These are phyloP conservation scores for Ptychochromis oligacanthus DNA, from an alignment of 2,113 vertebrate genomes.

Conservation along the genomic window DNA sequence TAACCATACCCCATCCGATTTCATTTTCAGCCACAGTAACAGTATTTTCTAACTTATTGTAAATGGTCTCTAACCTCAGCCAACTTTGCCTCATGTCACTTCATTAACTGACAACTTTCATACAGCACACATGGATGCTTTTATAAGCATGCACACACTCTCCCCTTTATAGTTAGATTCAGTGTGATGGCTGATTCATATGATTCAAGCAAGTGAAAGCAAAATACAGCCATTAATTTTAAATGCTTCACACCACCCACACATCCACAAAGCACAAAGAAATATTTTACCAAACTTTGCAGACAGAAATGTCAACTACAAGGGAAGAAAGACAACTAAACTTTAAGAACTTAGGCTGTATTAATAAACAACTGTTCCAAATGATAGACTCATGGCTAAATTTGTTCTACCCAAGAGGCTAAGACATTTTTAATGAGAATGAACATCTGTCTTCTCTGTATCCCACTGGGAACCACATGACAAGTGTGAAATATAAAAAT, in stretches of 20 bases:
- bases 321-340: not conserved
- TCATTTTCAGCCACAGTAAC: conserved; percentile 4
- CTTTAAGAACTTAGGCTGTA: conserved; percentile 14
- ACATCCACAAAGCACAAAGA: not conserved
- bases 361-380: conserved; percentile 51
- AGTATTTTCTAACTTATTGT: not conserved
- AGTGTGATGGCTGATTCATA: not conserved
- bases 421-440: conserved; percentile 65
- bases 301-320: conserved; percentile 26
- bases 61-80: conserved; percentile 20
- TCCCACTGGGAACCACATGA: conserved; percentile 52
- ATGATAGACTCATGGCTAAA: conserved; percentile 54
- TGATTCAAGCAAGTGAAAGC: not conserved
- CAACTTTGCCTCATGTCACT: conserved; percentile 7
- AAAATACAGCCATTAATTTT: not conserved
- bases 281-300: conserved; percentile 7
- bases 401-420: conserved; percentile 60
- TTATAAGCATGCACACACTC: not conserved
- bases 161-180: not conserved
- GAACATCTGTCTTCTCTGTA: conserved; percentile 59
- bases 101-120: not conserved
- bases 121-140: not conserved
- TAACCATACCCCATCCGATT: not conserved
- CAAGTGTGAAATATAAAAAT: conserved; percentile 62
- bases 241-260: not conserved